Evolutionary conservation across 2,797 vertebrate species (phyloP).

Genomic region (Rhinatrema bivittatum): DNA sequence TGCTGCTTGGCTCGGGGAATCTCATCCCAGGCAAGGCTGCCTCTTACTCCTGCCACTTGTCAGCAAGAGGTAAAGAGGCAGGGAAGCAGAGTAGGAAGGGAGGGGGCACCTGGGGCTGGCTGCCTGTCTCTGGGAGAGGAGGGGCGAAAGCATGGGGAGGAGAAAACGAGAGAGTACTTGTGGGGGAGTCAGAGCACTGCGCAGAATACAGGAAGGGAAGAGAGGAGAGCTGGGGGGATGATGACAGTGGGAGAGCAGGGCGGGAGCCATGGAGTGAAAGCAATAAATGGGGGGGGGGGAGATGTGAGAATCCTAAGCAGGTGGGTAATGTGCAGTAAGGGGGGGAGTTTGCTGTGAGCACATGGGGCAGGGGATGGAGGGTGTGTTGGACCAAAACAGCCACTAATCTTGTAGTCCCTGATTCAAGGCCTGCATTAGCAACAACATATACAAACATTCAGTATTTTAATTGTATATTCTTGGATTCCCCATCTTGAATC

Average conservation of each 20-base stretch:
- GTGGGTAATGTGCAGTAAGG: not conserved
- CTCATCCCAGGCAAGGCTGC: not conserved
- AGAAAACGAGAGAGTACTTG: no score
- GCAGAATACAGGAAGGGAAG: no score
- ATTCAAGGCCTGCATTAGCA: no score
- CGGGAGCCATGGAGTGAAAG: slow-evolving; percentile 20
- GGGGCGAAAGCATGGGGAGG: no score
- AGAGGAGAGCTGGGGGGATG: not conserved
- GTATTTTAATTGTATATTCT: no score
- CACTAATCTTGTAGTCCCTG: no score
- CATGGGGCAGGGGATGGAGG: slow-evolving; percentile 11
- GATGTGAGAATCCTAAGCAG: no score
- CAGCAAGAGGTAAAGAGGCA: not conserved
- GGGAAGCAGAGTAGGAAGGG: accelerated
- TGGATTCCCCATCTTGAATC: no score
- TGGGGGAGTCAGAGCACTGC: not conserved
- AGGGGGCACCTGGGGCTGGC: no score
- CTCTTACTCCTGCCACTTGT: not conserved
- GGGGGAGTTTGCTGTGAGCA: slow-evolving; percentile 10
- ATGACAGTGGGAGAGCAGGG: not conserved
- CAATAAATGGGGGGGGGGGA: slow-evolving; percentile 34
- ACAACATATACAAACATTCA: no score
- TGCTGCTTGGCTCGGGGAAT: not conserved
- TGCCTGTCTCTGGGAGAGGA: no score
- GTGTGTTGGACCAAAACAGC: no score